Conservation (phyloP, 2,797 vertebrate genomes). For the Anabacerthia variegaticeps region DNA sequence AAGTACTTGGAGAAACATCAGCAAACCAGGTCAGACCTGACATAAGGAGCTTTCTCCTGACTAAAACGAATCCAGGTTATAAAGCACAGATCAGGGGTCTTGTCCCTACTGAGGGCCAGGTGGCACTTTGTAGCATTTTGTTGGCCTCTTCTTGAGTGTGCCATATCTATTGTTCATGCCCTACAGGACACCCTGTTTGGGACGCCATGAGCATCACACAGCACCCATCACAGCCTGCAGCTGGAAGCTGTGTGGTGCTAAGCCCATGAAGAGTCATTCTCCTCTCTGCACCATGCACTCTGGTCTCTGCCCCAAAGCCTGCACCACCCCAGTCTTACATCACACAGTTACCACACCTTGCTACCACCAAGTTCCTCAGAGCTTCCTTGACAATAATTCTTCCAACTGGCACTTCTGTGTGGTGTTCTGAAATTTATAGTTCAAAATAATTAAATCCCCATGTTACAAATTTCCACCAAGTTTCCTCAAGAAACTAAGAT, state of each 20-base stretch:
- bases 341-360: background rate
- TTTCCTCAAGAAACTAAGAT: background rate
- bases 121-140: background rate
- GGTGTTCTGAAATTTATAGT: background rate
- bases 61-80: background rate
- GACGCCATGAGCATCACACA: background rate
- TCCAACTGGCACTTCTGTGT: background rate
- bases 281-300: background rate
- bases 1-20: background rate
- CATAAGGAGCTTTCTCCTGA: background rate
- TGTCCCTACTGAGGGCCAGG: background rate
- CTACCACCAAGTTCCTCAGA: background rate
- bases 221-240: accelerated
- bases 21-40: background rate
- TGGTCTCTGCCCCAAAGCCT: background rate
- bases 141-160: background rate
- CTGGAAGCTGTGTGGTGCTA: background rate
- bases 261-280: background rate
- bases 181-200: accelerated
- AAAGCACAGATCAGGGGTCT: background rate
- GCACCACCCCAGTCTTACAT: background rate
- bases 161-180: accelerated
- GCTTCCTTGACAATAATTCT: background rate
- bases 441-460: background rate
- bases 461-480: background rate